Evolutionary conservation across 2,113 vertebrate genomes (phyloP).

Genomic region (Electrona antarctica): DNA sequence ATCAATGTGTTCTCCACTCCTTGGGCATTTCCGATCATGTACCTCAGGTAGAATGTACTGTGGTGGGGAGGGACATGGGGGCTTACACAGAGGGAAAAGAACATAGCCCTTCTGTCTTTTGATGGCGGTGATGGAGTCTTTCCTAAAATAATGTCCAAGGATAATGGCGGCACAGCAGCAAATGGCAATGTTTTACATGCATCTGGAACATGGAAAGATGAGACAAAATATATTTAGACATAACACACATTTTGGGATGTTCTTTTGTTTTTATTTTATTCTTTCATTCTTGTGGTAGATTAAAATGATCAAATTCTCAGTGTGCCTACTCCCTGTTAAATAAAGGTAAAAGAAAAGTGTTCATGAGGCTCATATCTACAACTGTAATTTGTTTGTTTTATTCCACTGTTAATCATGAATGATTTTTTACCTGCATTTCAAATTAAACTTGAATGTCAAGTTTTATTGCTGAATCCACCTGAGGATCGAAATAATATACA

Average conservation of each 20-base stretch:
- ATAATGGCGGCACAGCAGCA: not conserved
- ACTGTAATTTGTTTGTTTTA: conserved; percentile 21
- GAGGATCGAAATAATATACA: conserved; percentile 61
- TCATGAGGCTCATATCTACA: conserved; percentile 21
- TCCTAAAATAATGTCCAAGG: conserved; percentile 28
- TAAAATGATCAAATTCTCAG: conserved; percentile 2
- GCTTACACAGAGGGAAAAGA: conserved; percentile 72
- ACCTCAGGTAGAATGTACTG: conserved; percentile 36
- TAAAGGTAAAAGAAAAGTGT: conserved; percentile 16
- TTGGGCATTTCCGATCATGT: conserved; percentile 84
- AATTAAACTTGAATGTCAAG: conserved; percentile 79
- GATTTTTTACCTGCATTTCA: conserved; percentile 64
- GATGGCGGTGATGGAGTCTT: conserved; percentile 11
- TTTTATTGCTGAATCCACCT: conserved; percentile 73
- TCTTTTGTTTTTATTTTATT: not conserved
- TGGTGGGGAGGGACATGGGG: conserved; percentile 26
- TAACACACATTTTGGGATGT: not conserved
- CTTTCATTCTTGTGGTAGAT: conserved; percentile 38
- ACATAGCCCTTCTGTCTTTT: conserved; percentile 32
- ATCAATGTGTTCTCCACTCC: conserved; percentile 92
- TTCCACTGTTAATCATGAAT: conserved; percentile 45
- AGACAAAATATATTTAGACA: conserved; percentile 13
- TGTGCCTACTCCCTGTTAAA: not conserved
- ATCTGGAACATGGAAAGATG: not conserved
- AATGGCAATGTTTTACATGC: conserved; percentile 10